Base-by-base conservation (phyloP, 2,888 invertebrate genomes). In the Aleiodes testaceus region DNA sequence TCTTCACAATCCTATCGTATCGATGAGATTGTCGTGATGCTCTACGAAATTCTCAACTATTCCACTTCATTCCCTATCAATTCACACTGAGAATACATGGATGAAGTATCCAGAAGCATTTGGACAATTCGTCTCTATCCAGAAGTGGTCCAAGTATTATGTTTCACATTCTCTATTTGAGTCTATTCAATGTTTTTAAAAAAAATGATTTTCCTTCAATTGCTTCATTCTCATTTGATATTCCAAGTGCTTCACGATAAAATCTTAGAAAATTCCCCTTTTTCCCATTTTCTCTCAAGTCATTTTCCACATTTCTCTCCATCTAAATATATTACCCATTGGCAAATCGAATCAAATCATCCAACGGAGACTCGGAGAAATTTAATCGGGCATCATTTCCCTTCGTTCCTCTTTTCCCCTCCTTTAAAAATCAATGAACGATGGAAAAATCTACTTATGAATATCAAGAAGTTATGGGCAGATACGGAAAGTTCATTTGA, bases 201-300 rank as follows among this genome's bases (percentile, higher is more conserved):
- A 59, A 53, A 53, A 42, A 14, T 59, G n/a, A 22, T 42, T 36
- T 68, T 36, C 18, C 47, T 68, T 69, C 59, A 52, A 64, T 42
- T 42, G 11, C 45, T 64, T 16, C 67, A 73, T 66, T 65, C 63
- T 45, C 52, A 66, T 66, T 12, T 44, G 14, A 20, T 66, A 53
- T 66, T 55, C 45, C 18, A 16, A 14, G 20, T 26, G 4, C 42
- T 47, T 42, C 53, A 36, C 36, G 66, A 65, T 59, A 44, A 50
- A 70, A 55, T 66, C 67, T 59, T 67, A 70, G 52, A 49, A 53
- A 18, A 50, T 64, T 66, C 72, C 50, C 3, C 5, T 26, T 68
- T 55, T 64, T 49, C 42, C 44, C 22, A 44, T 47, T n/a, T 16
- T 30, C 45, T 18, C 63, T 9, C 44, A 7, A 14, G 47, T 45